phyloP scores from a whole-genome alignment of 1,140 invertebrate genomes.

The Pogonognathellus flavescens region DNA sequence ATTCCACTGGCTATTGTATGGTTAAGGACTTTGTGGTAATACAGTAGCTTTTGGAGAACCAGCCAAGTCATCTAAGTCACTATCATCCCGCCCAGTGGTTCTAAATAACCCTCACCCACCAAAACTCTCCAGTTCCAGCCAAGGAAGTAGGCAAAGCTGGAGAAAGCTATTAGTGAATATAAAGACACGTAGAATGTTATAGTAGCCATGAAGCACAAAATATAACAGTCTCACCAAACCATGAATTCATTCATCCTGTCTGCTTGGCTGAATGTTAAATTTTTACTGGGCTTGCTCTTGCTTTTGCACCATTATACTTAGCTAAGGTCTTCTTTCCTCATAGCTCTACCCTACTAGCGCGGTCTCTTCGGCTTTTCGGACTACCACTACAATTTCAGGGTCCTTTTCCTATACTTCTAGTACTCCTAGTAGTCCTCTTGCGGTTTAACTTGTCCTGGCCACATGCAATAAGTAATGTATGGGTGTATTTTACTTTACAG shows the following conservation, averaged over 20 bases:
- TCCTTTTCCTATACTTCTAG: background rate
- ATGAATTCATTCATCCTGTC: slow-evolving; percentile 50
- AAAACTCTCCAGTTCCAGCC: background rate
- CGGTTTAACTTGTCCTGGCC: slow-evolving; percentile 28
- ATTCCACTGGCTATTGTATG: background rate
- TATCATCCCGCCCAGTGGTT: slow-evolving; percentile 40
- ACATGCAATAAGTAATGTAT: slow-evolving; percentile 46
- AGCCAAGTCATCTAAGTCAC: slow-evolving; percentile 34
- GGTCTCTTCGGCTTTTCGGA: background rate
- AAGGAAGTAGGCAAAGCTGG: slow-evolving; percentile 27
- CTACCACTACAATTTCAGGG: background rate
- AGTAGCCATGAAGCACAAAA: slow-evolving; percentile 35
- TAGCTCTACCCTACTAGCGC: background rate
- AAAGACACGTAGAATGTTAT: slow-evolving; percentile 41
- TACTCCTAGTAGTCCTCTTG: background rate
- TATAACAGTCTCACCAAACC: slow-evolving; percentile 44
- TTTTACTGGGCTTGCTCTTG: slow-evolving; percentile 31
- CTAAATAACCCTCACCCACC: slow-evolving; percentile 29
- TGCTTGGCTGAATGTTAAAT: slow-evolving; percentile 50
- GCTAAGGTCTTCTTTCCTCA: background rate
- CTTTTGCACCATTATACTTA: background rate
- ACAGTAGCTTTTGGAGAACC: background rate
- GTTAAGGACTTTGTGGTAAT: background rate
- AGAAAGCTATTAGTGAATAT: slow-evolving; percentile 33
- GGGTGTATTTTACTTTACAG: slow-evolving; percentile 42